phyloP scores from a whole-genome alignment of 2,113 vertebrate genomes.

The Channa argus region DNA sequence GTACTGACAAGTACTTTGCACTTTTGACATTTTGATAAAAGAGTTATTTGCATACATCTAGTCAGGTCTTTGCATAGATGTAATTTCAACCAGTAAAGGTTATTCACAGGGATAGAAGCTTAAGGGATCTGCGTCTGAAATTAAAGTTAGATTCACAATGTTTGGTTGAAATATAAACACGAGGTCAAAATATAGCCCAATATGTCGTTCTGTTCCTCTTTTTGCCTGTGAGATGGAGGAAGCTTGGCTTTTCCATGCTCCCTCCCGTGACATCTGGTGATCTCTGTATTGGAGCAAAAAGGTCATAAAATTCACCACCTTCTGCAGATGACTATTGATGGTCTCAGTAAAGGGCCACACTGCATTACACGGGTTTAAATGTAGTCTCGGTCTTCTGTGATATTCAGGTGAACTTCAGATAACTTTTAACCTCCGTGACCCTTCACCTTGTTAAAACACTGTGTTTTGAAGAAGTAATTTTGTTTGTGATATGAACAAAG shows the following conservation, averaged over 20 bases:
- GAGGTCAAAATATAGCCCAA: neutral
- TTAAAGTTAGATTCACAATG: neutral
- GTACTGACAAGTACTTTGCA: neutral
- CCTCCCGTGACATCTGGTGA: neutral
- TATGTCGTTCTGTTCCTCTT: constrained; percentile 7
- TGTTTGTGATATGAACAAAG: constrained; percentile 7
- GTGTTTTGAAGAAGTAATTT: constrained; percentile 29
- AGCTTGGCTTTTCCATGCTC: neutral
- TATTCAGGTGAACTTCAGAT: constrained; percentile 30
- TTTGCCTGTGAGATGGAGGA: neutral
- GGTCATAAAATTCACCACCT: neutral
- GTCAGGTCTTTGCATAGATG: neutral
- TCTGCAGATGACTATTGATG: neutral
- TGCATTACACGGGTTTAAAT: neutral
- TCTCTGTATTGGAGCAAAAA: neutral
- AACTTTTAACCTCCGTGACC: constrained; percentile 46
- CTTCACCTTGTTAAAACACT: constrained; percentile 18
- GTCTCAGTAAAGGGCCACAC: neutral
- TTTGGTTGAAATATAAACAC: neutral
- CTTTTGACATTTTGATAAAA: constrained; percentile 14
- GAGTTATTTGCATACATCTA: neutral
- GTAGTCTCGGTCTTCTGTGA: neutral
- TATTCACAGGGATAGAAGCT: neutral
- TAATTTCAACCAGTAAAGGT: neutral
- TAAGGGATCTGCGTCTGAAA: neutral